These are phyloP conservation scores for Hydrotaea diabolus DNA, from an alignment of 2,888 invertebrate species.

Conservation along the genomic window DNA sequence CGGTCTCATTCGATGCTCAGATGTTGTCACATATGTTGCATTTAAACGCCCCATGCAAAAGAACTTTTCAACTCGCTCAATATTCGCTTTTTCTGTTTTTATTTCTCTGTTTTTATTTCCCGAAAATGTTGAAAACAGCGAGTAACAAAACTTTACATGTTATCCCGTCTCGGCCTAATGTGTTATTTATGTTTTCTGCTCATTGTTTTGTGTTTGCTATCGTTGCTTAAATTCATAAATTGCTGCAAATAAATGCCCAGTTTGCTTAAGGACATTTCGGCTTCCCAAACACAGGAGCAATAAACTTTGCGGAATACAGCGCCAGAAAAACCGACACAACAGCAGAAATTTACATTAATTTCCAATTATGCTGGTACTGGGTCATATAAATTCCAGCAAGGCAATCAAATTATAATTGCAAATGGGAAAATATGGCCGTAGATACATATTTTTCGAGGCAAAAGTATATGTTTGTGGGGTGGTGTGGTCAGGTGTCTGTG, in stretches of 20 bases:
- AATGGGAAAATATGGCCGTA: background rate
- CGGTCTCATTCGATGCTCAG: no score
- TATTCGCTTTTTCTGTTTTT: no score
- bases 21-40: no score
- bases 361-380: background rate
- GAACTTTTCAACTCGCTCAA: no score
- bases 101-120: no score
- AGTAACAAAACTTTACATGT: constrained; percentile 43
- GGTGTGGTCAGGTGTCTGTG: no score
- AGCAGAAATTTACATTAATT: background rate
- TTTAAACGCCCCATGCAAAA: no score
- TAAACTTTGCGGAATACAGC: background rate
- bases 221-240: background rate
- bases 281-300: background rate
- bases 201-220: constrained; percentile 10
- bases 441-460: background rate
- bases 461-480: background rate
- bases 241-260: background rate
- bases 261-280: no score
- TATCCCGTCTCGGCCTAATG: constrained; percentile 57
- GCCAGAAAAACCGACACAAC: background rate
- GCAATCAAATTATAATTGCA: constrained; percentile 23
- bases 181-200: constrained; percentile 57
- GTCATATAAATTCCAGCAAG: background rate
- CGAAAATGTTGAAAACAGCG: constrained; percentile 20